phyloP scores from a whole-genome alignment of 2,113 vertebrate species.

The Dasyprocta punctata region DNA sequence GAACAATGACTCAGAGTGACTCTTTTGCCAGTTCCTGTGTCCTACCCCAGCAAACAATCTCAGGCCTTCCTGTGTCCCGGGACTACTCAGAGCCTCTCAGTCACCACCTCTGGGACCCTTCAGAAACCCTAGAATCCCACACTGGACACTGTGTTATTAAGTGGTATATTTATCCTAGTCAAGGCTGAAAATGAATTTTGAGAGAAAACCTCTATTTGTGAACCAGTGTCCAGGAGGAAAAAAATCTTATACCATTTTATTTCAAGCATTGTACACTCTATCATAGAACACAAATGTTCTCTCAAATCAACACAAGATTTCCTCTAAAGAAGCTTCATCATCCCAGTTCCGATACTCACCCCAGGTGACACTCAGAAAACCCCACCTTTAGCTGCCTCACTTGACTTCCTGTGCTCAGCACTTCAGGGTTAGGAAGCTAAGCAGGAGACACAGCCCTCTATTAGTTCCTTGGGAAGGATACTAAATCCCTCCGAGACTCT shows the following conservation, averaged over 20 bases:
- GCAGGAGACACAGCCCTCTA: background rate
- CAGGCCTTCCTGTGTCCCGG: background rate
- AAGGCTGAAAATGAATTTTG: conserved; percentile 32
- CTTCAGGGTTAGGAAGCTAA: background rate
- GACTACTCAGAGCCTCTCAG: background rate
- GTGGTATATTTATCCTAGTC: background rate
- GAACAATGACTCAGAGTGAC: background rate
- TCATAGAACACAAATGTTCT: conserved; percentile 40
- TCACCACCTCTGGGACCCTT: background rate
- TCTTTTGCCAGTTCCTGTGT: background rate
- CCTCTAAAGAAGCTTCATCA: background rate
- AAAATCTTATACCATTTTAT: background rate
- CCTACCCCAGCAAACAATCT: background rate
- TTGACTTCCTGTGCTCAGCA: background rate
- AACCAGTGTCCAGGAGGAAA: background rate
- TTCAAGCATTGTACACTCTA: background rate
- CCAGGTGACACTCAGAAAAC: background rate
- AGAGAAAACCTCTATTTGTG: background rate
- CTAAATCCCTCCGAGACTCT: background rate
- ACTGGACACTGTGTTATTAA: background rate
- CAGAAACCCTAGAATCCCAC: background rate
- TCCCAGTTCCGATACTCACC: background rate
- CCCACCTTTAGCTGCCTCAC: accelerated
- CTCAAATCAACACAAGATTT: background rate
- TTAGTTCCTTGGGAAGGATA: background rate